A percentile compares a stretch with the other conserved stretches of the same genome.
These are phyloP conservation scores for Rhopalosiphum nymphaeae DNA, from an alignment of 2,888 invertebrate species.

Conservation along the genomic window DNA sequence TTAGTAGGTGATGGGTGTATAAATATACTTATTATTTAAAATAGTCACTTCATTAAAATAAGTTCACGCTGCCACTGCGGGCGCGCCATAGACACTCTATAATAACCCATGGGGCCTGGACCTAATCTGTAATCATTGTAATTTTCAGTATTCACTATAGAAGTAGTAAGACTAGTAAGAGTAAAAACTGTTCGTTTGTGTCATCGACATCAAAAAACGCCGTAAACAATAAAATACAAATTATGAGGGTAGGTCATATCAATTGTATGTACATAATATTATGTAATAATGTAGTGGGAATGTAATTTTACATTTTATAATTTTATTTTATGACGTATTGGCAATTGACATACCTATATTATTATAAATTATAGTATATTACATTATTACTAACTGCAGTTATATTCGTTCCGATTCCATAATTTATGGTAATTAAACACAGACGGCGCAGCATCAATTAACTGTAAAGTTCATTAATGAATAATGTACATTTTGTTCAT, in stretches of 20 bases:
- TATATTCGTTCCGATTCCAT: background rate
- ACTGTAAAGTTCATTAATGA: background rate
- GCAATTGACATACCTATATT: background rate
- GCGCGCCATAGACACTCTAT: too few relatives aligned
- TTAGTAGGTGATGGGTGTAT: too few relatives aligned
- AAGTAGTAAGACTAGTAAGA: background rate
- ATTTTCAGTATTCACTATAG: background rate
- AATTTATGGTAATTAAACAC: background rate
- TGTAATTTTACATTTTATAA: background rate
- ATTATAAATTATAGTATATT: background rate
- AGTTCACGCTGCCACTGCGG: too few relatives aligned
- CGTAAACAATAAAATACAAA: background rate
- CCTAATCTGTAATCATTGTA: background rate
- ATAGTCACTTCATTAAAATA: too few relatives aligned
- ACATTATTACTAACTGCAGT: background rate
- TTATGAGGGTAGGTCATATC: constrained; percentile 8
- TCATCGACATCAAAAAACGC: background rate
- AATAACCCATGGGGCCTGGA: too few relatives aligned
- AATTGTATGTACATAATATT: background rate
- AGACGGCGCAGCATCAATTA: background rate
- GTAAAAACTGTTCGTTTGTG: background rate
- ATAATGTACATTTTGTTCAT: too few relatives aligned
- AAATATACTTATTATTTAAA: too few relatives aligned
- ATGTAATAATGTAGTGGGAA: background rate
- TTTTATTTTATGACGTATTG: background rate